Evolutionary conservation across 2,797 vertebrate species (phyloP), one percentile per base, ranked within the genome.

Genomic region (Microctenopoma stevenorrisi): DNA sequence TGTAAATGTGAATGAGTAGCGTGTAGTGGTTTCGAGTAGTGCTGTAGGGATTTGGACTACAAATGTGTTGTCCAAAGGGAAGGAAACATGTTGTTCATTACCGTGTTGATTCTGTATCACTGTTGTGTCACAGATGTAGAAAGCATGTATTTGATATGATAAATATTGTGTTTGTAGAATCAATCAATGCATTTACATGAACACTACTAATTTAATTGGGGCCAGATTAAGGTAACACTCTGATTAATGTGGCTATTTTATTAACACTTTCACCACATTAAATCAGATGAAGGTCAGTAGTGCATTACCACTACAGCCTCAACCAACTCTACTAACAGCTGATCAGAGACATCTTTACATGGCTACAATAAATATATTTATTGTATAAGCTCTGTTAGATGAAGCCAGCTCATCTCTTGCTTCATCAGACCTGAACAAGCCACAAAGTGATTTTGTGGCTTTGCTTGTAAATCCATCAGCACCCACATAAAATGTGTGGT

Each of bases 1-100:
- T 62, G 47, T 65, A 74, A 85, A 83, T 15, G 15, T 67, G 71
- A 79, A 59, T 81, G 81, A 84, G 76, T 73, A 67, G 78, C 70
- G 64, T 68, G 76, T 48, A 50, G 49, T 53, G 58, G 57, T 46
- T 70, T 35, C 5, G 55, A 64, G 60, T 4, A 9, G 62, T 0
- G 73, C 81, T 65, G 69, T 3, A 10, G 66, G 64, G 77, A 59
- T 76, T 52, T 51, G n/a, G 46, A 18, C 58, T 65, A 15, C 53
- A 40, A 58, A 30, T 26, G 37, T 35, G 46, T 67, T 53, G 49
- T 42, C 1, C 14, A 14, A 62, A 52, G 28, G 26, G 51, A 43
- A 56, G 65, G 67, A 59, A n/a, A 9, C 4, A 28, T 22, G n/a
- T 14, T 57, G 44, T 35, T 68, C 63, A 44, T 18, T 2, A 7